Evolutionary conservation across 64 coral and sea anemone species (phyloP).

Genomic region (Pocillopora damicornis): DNA sequence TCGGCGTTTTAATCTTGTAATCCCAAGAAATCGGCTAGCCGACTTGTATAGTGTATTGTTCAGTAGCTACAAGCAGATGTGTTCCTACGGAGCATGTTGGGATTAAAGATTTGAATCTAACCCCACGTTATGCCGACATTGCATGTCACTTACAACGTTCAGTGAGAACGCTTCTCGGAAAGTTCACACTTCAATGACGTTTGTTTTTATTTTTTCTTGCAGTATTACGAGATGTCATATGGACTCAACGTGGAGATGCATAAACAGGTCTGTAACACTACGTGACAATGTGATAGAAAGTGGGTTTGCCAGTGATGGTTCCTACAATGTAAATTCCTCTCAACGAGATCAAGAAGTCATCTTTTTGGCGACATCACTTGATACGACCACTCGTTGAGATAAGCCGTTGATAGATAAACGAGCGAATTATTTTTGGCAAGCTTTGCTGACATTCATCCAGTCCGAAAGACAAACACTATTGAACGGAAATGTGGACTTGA

Average conservation of each 20-base stretch:
- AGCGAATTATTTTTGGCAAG: constrained; percentile 71
- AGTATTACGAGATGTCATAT: constrained; percentile 99
- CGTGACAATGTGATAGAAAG: constrained; percentile 32
- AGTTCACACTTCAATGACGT: constrained; percentile 26
- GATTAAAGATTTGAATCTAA: constrained; percentile 21
- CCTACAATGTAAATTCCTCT: constrained; percentile 59
- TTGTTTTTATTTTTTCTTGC: constrained; percentile 65
- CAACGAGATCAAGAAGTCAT: constrained; percentile 68
- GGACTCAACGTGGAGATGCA: constrained; percentile 99
- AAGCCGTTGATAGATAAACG: constrained; percentile 69
- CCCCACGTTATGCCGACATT: not conserved
- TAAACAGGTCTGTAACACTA: constrained; percentile 88
- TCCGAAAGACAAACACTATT: constrained; percentile 47
- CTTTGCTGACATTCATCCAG: constrained; percentile 53
- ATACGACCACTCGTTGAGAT: constrained; percentile 57
- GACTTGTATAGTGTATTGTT: constrained; percentile 60
- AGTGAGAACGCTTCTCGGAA: not conserved
- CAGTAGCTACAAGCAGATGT: constrained; percentile 45
- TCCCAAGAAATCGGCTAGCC: constrained; percentile 74
- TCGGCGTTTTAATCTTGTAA: constrained; percentile 76
- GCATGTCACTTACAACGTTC: not conserved
- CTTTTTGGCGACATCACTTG: constrained; percentile 62
- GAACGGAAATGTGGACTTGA: constrained; percentile 67
- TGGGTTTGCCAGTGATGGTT: constrained; percentile 30
- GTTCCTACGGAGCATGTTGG: not conserved